Evolutionary conservation across 2,888 invertebrate genomes (phyloP).

Genomic region (Neoitamus cyanurus): DNA sequence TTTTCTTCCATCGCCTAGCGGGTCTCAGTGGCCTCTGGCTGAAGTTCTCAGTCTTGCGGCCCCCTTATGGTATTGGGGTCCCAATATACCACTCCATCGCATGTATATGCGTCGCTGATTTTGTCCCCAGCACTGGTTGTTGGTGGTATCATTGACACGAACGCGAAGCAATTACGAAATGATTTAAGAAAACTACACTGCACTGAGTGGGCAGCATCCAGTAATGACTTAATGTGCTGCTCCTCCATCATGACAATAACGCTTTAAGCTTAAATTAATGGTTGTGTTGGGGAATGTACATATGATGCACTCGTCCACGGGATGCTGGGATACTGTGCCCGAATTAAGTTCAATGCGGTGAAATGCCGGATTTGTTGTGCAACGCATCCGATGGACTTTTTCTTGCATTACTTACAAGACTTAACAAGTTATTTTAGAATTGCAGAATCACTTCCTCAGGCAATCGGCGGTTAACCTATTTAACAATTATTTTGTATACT

Average conservation of each 20-base stretch:
- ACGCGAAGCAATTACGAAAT: neutral
- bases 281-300: neutral
- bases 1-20: neutral
- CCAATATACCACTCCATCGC: neutral
- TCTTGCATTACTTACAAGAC: neutral
- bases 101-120: neutral
- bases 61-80: neutral
- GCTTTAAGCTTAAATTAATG: neutral
- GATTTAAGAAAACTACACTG: neutral
- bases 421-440: neutral
- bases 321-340: neutral
- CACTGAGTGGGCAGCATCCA: neutral
- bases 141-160: neutral
- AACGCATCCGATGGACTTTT: neutral
- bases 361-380: neutral
- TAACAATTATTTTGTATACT: neutral
- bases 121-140: neutral
- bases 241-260: neutral
- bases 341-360: neutral
- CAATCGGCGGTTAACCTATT: neutral
- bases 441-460: neutral
- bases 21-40: neutral
- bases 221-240: neutral
- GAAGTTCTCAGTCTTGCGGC: neutral
- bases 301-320: neutral